These are phyloP conservation scores for Stigmatopora argus DNA, from an alignment of 2,113 vertebrate genomes.

Conservation along the genomic window DNA sequence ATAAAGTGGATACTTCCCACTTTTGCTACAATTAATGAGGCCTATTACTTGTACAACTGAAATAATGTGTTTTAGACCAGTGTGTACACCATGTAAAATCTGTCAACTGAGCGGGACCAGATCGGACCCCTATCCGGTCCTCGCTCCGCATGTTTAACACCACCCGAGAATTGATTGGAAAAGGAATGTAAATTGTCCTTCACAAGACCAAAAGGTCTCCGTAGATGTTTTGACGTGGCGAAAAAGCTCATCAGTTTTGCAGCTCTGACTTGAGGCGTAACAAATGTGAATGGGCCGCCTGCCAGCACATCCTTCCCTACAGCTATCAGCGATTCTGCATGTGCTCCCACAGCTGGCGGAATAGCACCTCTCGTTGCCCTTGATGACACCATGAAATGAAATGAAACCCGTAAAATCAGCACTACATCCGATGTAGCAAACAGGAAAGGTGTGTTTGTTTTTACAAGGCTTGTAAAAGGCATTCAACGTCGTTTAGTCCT, in stretches of 20 bases:
- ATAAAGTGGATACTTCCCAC: not conserved
- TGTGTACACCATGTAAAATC: too few relatives aligned
- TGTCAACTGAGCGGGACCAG: not conserved
- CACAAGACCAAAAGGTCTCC: constrained; percentile 35
- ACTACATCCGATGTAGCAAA: not conserved
- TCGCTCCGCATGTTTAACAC: too few relatives aligned
- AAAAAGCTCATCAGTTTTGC: constrained; percentile 48
- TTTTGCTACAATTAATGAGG: not conserved
- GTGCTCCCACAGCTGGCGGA: constrained; percentile 37
- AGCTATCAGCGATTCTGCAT: constrained; percentile 53
- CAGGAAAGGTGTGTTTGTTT: constrained; percentile 4
- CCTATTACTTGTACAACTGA: not conserved
- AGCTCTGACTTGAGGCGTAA: constrained; percentile 41
- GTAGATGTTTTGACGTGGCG: constrained; percentile 49
- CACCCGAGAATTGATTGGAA: constrained; percentile 5
- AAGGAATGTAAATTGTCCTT: constrained; percentile 40
- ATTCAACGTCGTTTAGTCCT: not conserved
- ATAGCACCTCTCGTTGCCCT: constrained; percentile 3
- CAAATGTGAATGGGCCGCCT: constrained; percentile 57
- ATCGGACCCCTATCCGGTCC: too few relatives aligned
- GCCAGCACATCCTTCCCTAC: constrained; percentile 57
- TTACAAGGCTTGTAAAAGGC: not conserved
- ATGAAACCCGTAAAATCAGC: constrained; percentile 5
- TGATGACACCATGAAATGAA: constrained; percentile 5
- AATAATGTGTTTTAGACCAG: not conserved